Evolutionary conservation across 2,888 invertebrate species (phyloP).

Genomic region (Oscheius sp.): DNA sequence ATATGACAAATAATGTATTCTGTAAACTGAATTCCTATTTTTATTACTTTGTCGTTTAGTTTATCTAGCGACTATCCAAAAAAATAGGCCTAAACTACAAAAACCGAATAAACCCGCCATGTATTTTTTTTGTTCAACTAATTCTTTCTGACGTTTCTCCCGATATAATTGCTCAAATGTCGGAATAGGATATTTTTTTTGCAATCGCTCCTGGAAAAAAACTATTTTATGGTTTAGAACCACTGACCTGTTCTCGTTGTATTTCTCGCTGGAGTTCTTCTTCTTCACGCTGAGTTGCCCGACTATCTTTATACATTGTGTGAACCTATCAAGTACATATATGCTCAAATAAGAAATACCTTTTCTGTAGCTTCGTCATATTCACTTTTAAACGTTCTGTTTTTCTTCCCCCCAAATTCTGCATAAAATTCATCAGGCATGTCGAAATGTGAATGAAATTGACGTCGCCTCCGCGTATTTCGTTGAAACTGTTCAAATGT

Average conservation of each 20-base stretch:
- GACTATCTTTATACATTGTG: conserved; percentile 55
- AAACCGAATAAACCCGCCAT: conserved; percentile 39
- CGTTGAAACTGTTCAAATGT: conserved; percentile 66
- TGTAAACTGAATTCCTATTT: too few species aligned
- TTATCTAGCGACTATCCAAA: too few species aligned
- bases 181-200: conserved; percentile 57
- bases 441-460: conserved; percentile 54
- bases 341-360: conserved; percentile 1
- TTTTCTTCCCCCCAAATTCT: conserved; percentile 49
- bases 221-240: not conserved
- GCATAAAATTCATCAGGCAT: conserved; percentile 61
- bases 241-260: conserved; percentile 49
- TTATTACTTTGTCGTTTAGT: too few species aligned
- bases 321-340: not conserved
- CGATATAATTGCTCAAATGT: conserved; percentile 62
- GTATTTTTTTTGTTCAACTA: conserved; percentile 43
- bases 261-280: conserved; percentile 56
- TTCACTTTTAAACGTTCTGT: conserved; percentile 47
- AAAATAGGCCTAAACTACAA: conserved; percentile 8
- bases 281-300: conserved; percentile 58
- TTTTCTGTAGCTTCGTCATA: conserved; percentile 49
- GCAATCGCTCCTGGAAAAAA: conserved; percentile 35
- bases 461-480: conserved; percentile 46
- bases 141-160: conserved; percentile 46
- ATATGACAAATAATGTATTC: too few species aligned